phyloP scores from a whole-genome alignment of 2,888 invertebrate genomes.

The Machimus atricapillus region DNA sequence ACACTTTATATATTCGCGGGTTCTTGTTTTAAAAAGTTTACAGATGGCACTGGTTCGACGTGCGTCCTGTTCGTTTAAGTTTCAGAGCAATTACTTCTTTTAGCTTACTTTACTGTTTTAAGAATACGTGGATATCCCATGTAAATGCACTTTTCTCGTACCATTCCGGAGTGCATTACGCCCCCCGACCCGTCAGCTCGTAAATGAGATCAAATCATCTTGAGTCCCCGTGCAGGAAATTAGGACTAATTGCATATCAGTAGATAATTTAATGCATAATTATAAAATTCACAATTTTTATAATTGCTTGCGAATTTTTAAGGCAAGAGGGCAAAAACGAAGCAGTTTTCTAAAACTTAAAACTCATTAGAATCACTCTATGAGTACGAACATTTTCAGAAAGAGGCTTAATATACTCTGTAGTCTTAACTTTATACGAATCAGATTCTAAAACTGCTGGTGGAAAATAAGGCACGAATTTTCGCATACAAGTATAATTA shows the following conservation, averaged over 20 bases:
- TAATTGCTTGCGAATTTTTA: not conserved
- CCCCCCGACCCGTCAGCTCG: not conserved
- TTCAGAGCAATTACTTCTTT: not conserved
- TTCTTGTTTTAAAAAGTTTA: constrained; percentile 18
- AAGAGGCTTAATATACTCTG: not conserved
- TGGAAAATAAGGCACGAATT: no score
- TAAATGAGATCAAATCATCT: constrained; percentile 20
- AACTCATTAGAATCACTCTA: not conserved
- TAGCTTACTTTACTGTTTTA: not conserved
- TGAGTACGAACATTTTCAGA: not conserved
- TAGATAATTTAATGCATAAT: not conserved
- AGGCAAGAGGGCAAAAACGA: not conserved
- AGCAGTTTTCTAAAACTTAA: not conserved
- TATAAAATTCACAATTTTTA: not conserved
- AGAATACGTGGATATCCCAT: not conserved
- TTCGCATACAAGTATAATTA: no score
- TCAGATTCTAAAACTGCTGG: no score
- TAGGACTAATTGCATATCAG: not conserved
- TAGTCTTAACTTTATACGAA: not conserved
- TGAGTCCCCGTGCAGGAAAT: not conserved
- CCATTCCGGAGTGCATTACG: not conserved
- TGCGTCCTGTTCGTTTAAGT: constrained; percentile 1
- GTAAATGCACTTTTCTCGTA: constrained; percentile 16
- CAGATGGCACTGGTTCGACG: constrained; percentile 15
- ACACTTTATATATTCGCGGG: not conserved